Evolutionary conservation across 2,888 invertebrate genomes (phyloP).

Genomic region (Cheilosia grossa): DNA sequence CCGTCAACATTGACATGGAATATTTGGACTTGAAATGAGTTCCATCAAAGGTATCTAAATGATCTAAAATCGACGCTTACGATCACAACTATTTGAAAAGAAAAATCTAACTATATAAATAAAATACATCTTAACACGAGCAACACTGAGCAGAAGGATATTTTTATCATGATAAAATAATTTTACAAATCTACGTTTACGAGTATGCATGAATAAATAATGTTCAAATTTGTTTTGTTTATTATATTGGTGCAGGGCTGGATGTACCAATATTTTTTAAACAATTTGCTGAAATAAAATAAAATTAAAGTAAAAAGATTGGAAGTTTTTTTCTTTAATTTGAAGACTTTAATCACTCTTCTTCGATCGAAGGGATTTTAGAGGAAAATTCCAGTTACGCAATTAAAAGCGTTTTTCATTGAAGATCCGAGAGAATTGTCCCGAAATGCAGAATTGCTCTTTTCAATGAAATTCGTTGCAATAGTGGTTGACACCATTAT

Average conservation of each 20-base stretch:
- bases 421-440: too few relatives aligned
- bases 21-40: conserved; percentile 61
- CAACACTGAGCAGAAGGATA: conserved; percentile 73
- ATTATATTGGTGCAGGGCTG: conserved; percentile 69
- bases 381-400: too few relatives aligned
- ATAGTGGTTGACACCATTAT: too few relatives aligned
- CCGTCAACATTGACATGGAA: conserved; percentile 49
- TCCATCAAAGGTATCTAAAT: conserved; percentile 11
- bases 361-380: too few relatives aligned
- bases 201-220: neutral
- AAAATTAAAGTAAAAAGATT: conserved; percentile 17
- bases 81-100: conserved; percentile 24
- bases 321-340: neutral
- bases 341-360: too few relatives aligned
- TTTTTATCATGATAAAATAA: conserved; percentile 69
- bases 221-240: conserved; percentile 31
- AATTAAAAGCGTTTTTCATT: too few relatives aligned
- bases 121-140: conserved; percentile 34
- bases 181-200: conserved; percentile 22
- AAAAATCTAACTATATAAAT: conserved; percentile 28
- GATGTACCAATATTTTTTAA: conserved; percentile 56
- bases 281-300: conserved; percentile 56
- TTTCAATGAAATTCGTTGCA: too few relatives aligned
- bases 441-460: too few relatives aligned
- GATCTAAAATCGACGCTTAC: conserved; percentile 33